Conservation (phyloP, 1,140 invertebrate genomes). For the Brachionus rotundiformis region DNA sequence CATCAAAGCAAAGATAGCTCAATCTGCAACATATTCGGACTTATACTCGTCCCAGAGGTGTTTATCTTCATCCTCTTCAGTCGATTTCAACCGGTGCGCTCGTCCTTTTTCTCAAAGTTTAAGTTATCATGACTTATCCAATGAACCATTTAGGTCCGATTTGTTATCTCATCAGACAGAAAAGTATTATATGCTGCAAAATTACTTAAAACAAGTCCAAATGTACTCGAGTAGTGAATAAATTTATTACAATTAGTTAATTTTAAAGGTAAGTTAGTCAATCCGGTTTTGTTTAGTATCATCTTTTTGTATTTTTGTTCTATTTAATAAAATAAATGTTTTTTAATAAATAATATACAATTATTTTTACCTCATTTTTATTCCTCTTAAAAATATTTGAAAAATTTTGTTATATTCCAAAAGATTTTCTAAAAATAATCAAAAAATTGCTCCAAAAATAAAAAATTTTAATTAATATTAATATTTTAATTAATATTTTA, state of each 20-base stretch:
- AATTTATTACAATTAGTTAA: background rate
- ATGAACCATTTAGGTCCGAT: background rate
- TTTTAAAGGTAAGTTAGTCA: background rate
- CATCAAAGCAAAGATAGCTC: background rate
- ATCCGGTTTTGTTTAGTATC: background rate
- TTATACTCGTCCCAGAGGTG: background rate
- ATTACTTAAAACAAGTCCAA: constrained; percentile 2
- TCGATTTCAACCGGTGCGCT: background rate
- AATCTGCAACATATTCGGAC: constrained; percentile 2
- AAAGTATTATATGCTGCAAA: background rate
- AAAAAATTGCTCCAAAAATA: too few species aligned
- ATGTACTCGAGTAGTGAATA: background rate
- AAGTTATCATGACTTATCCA: constrained; percentile 4
- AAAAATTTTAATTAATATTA: too few species aligned
- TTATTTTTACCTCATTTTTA: too few species aligned
- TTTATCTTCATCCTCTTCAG: background rate
- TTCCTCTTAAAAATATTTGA: too few species aligned
- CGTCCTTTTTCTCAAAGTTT: background rate
- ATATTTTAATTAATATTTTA: too few species aligned
- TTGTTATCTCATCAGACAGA: background rate
- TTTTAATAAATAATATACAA: background rate
- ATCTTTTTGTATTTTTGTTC: background rate
- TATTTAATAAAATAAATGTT: background rate
- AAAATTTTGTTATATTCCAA: too few species aligned
- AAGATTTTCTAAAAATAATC: too few species aligned